Percentiles rank a stretch among this genome's conserved stretches.
Evolutionary conservation across 2,888 invertebrate species (phyloP).

Genomic region (Lasioglossum zephyrum): DNA sequence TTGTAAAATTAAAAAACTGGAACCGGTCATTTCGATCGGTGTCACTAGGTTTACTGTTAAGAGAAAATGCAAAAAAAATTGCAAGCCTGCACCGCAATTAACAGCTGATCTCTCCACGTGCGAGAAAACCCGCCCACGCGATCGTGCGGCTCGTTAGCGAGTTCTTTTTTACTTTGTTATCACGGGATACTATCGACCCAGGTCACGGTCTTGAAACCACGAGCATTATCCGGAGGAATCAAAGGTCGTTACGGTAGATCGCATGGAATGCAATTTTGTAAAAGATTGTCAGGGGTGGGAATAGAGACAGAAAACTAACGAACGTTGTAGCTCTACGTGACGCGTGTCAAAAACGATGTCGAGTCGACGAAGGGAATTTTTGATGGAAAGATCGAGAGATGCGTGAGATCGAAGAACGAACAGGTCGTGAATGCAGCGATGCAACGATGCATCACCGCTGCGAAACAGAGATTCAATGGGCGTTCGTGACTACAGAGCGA

Average conservation of each 20-base stretch:
- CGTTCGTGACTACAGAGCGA: neutral
- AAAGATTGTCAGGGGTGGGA: neutral
- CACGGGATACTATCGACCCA: neutral
- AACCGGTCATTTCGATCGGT: too few species aligned
- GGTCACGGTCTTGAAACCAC: neutral
- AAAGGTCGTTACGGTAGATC: conserved; percentile 7
- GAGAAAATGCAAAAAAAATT: too few species aligned
- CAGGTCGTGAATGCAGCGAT: neutral
- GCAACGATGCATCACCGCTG: neutral
- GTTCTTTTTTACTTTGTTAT: neutral
- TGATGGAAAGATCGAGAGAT: neutral
- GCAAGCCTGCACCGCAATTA: neutral
- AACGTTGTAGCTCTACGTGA: neutral
- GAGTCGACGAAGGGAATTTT: neutral
- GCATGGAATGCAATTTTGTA: neutral
- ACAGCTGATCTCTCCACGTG: neutral
- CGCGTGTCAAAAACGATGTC: neutral
- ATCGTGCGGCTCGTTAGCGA: neutral
- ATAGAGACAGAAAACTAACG: neutral
- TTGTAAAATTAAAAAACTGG: too few species aligned
- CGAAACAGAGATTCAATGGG: conserved; percentile 6
- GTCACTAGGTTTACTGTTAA: too few species aligned
- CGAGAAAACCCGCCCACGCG: neutral
- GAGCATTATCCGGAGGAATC: neutral
- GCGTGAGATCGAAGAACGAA: neutral